Conservation (phyloP, 2,113 vertebrate species). For the Nycticebus coucang region DNA sequence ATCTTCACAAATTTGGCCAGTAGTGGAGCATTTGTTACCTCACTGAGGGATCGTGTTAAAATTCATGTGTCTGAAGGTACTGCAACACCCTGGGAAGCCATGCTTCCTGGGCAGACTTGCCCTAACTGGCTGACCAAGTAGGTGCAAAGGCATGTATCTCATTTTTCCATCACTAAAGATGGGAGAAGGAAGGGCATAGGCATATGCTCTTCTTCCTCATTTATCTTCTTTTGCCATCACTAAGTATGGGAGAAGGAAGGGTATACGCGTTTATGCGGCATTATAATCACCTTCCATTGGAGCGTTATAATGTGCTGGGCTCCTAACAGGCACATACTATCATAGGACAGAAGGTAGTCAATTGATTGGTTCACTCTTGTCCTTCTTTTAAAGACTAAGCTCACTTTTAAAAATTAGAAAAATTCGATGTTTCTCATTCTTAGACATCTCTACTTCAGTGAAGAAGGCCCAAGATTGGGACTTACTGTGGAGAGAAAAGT, state of each 20-base stretch:
- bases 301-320: neutral
- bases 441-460: neutral
- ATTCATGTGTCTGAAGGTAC: neutral
- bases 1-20: slow-evolving; percentile 47
- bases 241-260: neutral
- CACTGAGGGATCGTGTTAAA: neutral
- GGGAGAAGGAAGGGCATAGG: neutral
- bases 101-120: neutral
- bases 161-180: neutral
- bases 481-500: neutral
- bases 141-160: neutral
- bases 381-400: neutral
- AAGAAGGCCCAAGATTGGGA: neutral
- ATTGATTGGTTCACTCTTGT: neutral
- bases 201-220: too few relatives aligned
- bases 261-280: neutral
- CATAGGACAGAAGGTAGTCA: neutral
- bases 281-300: neutral
- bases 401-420: neutral
- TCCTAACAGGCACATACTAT: neutral
- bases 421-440: neutral
- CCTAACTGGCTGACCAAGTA: neutral
- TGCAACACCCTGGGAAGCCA: neutral
- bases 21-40: neutral
- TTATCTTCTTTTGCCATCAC: neutral